Conservation (phyloP, 1,140 invertebrate species). For the Plodia interpunctella region DNA sequence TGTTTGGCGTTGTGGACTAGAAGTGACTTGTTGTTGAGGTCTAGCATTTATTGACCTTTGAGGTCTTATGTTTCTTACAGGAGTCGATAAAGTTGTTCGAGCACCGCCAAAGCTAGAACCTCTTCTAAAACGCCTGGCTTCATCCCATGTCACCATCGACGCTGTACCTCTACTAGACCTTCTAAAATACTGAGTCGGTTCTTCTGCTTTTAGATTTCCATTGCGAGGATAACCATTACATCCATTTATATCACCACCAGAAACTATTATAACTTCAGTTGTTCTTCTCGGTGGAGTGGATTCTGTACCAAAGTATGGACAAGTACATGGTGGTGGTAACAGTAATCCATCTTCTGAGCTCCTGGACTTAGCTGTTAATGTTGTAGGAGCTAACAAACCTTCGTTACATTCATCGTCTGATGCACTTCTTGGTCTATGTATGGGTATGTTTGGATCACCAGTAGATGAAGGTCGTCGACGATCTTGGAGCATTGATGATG, state of each 20-base stretch:
- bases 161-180: slow-evolving; percentile 61
- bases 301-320: slow-evolving; percentile 85
- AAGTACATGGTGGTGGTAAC: slow-evolving; percentile 85
- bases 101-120: slow-evolving; percentile 80
- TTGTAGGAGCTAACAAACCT: slow-evolving; percentile 53
- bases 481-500: slow-evolving; percentile 64
- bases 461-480: slow-evolving; percentile 54
- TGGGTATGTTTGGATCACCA: slow-evolving; percentile 43
- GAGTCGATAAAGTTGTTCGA: slow-evolving; percentile 69
- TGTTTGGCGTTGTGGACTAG: slow-evolving; percentile 78
- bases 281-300: slow-evolving; percentile 65
- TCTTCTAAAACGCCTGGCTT: slow-evolving; percentile 68
- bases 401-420: slow-evolving; percentile 68
- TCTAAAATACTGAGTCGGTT: slow-evolving; percentile 60
- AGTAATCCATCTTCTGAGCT: slow-evolving; percentile 74
- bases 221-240: slow-evolving; percentile 64
- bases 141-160: slow-evolving; percentile 81
- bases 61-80: slow-evolving; percentile 59
- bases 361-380: slow-evolving; percentile 56
- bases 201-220: slow-evolving; percentile 61
- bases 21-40: slow-evolving; percentile 65
- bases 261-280: slow-evolving; percentile 66
- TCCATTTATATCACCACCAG: slow-evolving; percentile 58
- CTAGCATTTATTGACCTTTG: slow-evolving; percentile 50
- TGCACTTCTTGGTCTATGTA: slow-evolving; percentile 59